Evolutionary conservation across 1,140 invertebrate genomes (phyloP), one percentile per base, ranked within the genome.

Genomic region (Rhopalosiphum maidis): DNA sequence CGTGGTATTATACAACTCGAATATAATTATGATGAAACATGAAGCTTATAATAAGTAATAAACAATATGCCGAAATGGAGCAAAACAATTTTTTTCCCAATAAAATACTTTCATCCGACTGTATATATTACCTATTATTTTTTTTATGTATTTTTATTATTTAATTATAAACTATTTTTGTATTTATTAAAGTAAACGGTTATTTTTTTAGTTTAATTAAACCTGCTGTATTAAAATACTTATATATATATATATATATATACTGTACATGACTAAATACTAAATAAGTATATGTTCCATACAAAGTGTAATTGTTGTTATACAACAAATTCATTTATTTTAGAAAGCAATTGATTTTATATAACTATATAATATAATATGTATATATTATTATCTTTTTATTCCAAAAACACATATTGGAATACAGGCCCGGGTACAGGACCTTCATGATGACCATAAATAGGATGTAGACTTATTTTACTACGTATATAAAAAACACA

Each of bases 331-430:
- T 77, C 18, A 23, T 77, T 77, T n/a, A 77, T 77, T 77, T 77
- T 77, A 77, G 60, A 77, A 77, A 77, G 60, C 60, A 77, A 77
- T 77, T 35, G 60, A n/a, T 77, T 77, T 77, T 77, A 77, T 77
- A 15, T 77, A 77, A 77, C 60, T 18, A 68, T 68, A 77, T 18
- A 18, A 77, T 35, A 54, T 5, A 54, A 54, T 68, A 68, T n/a
- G 60, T n/a, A 6, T 7, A n/a, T 77, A 18, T 77, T 77, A 18
- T 77, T 77, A n/a, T n/a, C 11, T 77, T 77, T 77, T 77, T 77
- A n/a, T 15, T 77, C n/a, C 11, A 77, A 77, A 77, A 77, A n/a
- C 15, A n/a, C 15, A n/a, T 68, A 68, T 15, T 8, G 30, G 8
- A 68, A 68, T 68, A 68, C 60, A 18, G 30, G 11, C 30, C 30